A percentile compares a stretch with the other conserved stretches of the same genome.
These are phyloP conservation scores for Cryptocheilus praepositus DNA, from an alignment of 2,888 invertebrate genomes.

Conservation along the genomic window DNA sequence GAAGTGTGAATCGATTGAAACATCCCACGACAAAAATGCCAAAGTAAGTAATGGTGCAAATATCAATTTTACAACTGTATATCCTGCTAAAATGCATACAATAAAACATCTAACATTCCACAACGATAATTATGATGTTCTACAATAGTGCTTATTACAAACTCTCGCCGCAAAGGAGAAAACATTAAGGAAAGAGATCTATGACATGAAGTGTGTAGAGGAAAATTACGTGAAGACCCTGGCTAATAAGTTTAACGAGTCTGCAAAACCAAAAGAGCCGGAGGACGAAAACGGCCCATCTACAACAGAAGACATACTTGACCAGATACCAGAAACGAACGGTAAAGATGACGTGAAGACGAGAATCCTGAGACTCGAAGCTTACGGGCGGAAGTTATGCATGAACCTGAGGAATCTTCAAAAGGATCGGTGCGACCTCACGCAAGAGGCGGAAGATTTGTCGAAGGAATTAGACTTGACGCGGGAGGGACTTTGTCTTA, in stretches of 20 bases:
- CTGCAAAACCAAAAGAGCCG: conserved; percentile 7
- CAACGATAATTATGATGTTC: background rate
- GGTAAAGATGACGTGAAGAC: conserved; percentile 7
- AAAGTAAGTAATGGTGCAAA: background rate
- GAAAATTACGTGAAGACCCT: conserved; percentile 27
- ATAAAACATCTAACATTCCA: too few species aligned
- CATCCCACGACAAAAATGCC: background rate
- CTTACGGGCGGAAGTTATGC: conserved; percentile 32
- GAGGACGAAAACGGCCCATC: background rate
- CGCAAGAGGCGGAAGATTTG: conserved; percentile 24
- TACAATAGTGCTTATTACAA: conserved; percentile 27
- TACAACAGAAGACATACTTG: conserved; percentile 1
- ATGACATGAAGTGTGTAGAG: conserved; percentile 39
- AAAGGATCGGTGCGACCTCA: conserved; percentile 27
- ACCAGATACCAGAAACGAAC: background rate
- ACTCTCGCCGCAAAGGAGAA: conserved; percentile 36
- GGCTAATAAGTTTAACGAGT: background rate
- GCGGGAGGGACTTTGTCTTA: background rate
- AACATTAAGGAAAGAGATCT: conserved; percentile 34
- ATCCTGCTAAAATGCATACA: too few species aligned
- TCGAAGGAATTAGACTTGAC: conserved; percentile 24
- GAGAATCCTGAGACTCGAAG: conserved; percentile 28
- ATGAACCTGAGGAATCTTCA: conserved; percentile 28
- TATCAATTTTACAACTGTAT: too few species aligned
- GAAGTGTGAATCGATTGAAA: too few species aligned